phyloP scores from a whole-genome alignment of 2,888 invertebrate genomes.

The Selenia dentaria region DNA sequence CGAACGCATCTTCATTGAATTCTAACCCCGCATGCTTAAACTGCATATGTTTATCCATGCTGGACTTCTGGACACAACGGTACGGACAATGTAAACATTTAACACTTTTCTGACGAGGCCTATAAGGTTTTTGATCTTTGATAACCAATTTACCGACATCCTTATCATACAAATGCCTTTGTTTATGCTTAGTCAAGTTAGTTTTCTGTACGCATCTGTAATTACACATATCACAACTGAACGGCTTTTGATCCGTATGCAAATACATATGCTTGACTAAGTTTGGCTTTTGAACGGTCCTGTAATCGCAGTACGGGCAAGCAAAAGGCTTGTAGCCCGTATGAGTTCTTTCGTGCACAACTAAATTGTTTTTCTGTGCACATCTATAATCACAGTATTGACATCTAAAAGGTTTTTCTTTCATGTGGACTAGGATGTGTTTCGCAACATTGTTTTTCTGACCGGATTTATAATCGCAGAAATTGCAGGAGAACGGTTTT shows the following conservation, averaged over 20 bases:
- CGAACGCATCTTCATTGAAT: constrained; percentile 24
- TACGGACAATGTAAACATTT: constrained; percentile 72
- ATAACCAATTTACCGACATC: constrained; percentile 57
- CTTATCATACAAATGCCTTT: constrained; percentile 72
- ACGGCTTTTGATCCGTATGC: constrained; percentile 79
- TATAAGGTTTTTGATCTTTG: constrained; percentile 67
- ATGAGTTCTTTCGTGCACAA: constrained; percentile 79
- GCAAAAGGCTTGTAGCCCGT: constrained; percentile 80
- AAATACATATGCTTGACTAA: constrained; percentile 81
- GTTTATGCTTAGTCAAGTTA: constrained; percentile 76
- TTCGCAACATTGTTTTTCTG: constrained; percentile 81
- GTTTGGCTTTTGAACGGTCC: constrained; percentile 80
- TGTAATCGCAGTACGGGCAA: constrained; percentile 75
- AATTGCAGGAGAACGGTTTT: constrained; percentile 75
- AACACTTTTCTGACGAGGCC: constrained; percentile 71
- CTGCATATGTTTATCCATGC: constrained; percentile 75
- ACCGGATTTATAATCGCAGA: constrained; percentile 78
- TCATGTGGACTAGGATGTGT: constrained; percentile 80
- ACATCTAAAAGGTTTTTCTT: constrained; percentile 77
- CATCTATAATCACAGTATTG: constrained; percentile 80
- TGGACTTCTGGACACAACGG: constrained; percentile 73
- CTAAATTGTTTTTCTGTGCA: constrained; percentile 79
- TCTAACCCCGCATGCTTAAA: constrained; percentile 62
- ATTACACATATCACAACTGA: constrained; percentile 75
- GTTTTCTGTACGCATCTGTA: constrained; percentile 80